phyloP scores from a whole-genome alignment of 2,113 vertebrate species.

The Amphiprion ocellaris region DNA sequence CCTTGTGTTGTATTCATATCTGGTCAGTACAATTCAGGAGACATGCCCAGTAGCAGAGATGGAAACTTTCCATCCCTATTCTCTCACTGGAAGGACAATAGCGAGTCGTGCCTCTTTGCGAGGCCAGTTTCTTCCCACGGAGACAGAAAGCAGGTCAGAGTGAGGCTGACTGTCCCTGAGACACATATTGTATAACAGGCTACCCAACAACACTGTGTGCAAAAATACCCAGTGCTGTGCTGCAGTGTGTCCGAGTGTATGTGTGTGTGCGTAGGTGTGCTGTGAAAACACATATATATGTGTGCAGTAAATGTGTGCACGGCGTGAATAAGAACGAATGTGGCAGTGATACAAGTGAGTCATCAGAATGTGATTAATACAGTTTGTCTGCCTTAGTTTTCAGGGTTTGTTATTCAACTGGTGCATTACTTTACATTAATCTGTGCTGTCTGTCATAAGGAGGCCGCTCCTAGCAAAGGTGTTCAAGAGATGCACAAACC shows the following conservation, averaged over 20 bases:
- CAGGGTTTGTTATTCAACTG: conserved; percentile 8
- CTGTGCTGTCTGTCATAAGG: not conserved
- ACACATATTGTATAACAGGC: conserved; percentile 66
- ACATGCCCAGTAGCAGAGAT: conserved; percentile 15
- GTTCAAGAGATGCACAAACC: too few relatives aligned
- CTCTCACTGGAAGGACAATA: conserved; percentile 18
- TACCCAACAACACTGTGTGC: conserved; percentile 51
- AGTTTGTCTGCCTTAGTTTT: conserved; percentile 16
- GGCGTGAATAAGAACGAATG: conserved; percentile 41
- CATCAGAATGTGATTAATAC: conserved; percentile 53
- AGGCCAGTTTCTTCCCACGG: conserved; percentile 41
- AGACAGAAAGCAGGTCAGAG: conserved; percentile 62
- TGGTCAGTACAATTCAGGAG: not conserved
- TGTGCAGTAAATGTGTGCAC: conserved; percentile 25
- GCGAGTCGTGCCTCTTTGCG: conserved; percentile 44
- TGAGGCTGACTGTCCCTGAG: conserved; percentile 52
- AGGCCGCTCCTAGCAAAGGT: not conserved
- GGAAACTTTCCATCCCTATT: conserved; percentile 1
- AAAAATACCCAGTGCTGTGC: conserved; percentile 59
- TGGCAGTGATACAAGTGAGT: conserved; percentile 52
- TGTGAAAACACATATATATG: conserved; percentile 28
- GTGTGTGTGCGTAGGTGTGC: conserved; percentile 52
- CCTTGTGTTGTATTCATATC: not conserved
- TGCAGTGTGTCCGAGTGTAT: conserved; percentile 22
- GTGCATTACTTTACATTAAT: not conserved